Percentiles rank a stretch among this genome's conserved stretches.
phyloP scores from a whole-genome alignment of 2,888 invertebrate genomes.

The Ischnus inquisitorius region DNA sequence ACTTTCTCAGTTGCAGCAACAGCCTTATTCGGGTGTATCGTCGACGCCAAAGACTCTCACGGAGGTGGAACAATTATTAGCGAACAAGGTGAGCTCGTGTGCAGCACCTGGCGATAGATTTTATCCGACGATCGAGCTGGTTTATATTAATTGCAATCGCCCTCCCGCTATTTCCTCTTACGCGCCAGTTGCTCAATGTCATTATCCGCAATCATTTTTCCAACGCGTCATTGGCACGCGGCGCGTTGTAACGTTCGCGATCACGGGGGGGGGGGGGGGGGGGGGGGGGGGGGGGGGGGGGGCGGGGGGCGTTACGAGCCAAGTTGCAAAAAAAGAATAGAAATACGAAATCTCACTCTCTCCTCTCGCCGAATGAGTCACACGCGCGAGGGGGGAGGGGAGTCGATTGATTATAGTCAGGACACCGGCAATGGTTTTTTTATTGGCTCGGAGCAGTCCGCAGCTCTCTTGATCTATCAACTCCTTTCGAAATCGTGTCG shows the following conservation, averaged over 20 bases:
- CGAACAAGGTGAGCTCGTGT: slow-evolving; percentile 80
- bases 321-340: slow-evolving; percentile 50
- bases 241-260: slow-evolving; percentile 13
- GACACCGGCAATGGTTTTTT: slow-evolving; percentile 36
- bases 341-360: slow-evolving; percentile 45
- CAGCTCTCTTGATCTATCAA: slow-evolving; percentile 23
- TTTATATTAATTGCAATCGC: slow-evolving; percentile 45
- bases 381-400: slow-evolving; percentile 36
- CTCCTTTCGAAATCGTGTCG: slow-evolving; percentile 63
- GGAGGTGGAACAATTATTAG: slow-evolving; percentile 82
- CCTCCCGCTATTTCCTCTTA: slow-evolving; percentile 47
- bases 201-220: slow-evolving; percentile 66
- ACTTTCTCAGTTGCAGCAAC: slow-evolving; percentile 76
- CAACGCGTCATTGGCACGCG: slow-evolving; percentile 38
- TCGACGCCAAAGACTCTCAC: slow-evolving; percentile 81
- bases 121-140: slow-evolving; percentile 38
- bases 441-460: slow-evolving; percentile 32
- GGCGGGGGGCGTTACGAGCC: slow-evolving; percentile 43
- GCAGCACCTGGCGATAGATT: slow-evolving; percentile 34
- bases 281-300: background rate
- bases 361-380: slow-evolving; percentile 60
- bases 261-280: background rate
- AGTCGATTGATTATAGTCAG: slow-evolving; percentile 55
- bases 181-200: slow-evolving; percentile 48
- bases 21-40: slow-evolving; percentile 38